Evolutionary conservation across 2,888 invertebrate genomes (phyloP).

Genomic region (Ashinkailepas kermadecensis): DNA sequence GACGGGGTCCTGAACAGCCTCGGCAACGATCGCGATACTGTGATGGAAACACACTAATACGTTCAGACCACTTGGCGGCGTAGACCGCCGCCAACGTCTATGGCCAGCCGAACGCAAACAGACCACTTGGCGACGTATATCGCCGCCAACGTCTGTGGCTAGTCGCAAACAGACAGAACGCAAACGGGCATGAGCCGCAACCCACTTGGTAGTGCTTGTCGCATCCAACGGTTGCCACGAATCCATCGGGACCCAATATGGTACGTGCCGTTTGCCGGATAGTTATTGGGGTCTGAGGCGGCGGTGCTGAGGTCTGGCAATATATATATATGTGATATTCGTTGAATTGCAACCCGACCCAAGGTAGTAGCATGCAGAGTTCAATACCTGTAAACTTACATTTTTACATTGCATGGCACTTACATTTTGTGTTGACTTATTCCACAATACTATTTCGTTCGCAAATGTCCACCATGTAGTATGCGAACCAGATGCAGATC

Average conservation of each 20-base stretch:
- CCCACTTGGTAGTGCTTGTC: conserved; percentile 9
- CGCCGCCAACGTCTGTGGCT: not conserved
- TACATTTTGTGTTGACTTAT: no score
- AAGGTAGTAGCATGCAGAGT: no score
- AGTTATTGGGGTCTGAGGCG: no score
- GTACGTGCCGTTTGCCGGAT: not conserved
- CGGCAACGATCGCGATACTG: not conserved
- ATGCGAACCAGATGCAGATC: no score
- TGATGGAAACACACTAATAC: not conserved
- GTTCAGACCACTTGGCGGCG: not conserved
- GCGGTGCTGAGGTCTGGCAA: no score
- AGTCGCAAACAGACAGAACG: no score
- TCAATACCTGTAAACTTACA: no score
- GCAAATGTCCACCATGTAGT: no score
- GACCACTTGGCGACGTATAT: not conserved
- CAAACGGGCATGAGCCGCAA: not conserved
- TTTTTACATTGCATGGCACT: no score
- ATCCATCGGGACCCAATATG: not conserved
- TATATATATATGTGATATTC: no score
- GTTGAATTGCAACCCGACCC: no score
- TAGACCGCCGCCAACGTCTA: conserved; percentile 6
- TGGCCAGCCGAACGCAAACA: not conserved
- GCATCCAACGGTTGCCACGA: not conserved
- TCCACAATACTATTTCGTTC: no score
- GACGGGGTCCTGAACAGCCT: not conserved